A percentile compares a stretch with the other conserved stretches of the same genome.
These are phyloP conservation scores for Drosophila pegasa DNA, from an alignment of 2,888 invertebrate genomes.

Conservation along the genomic window DNA sequence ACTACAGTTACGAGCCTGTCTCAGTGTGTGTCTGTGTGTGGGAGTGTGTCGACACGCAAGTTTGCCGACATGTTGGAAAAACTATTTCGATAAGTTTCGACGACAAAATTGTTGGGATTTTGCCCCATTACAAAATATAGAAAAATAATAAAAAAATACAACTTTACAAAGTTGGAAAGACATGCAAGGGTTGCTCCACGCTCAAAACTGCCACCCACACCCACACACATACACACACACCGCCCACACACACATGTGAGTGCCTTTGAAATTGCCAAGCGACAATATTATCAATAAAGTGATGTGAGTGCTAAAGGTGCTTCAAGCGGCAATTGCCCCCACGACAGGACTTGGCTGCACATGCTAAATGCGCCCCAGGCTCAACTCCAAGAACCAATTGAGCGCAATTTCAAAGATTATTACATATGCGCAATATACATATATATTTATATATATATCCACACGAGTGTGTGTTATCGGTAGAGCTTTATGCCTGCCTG, in stretches of 20 bases:
- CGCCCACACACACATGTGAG: slow-evolving; percentile 13
- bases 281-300: slow-evolving; percentile 61
- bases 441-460: slow-evolving; percentile 22
- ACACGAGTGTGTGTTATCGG: slow-evolving; percentile 35
- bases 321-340: slow-evolving; percentile 43
- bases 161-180: slow-evolving; percentile 53
- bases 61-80: slow-evolving; percentile 65
- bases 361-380: slow-evolving; percentile 59
- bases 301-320: slow-evolving; percentile 53
- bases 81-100: slow-evolving; percentile 77
- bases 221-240: slow-evolving; percentile 13
- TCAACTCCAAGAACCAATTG: slow-evolving; percentile 74
- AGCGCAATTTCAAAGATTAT: slow-evolving; percentile 76
- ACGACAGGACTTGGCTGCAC: slow-evolving; percentile 26
- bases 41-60: slow-evolving; percentile 62
- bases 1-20: slow-evolving; percentile 38
- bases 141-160: slow-evolving; percentile 25
- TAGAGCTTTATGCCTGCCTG: slow-evolving; percentile 70
- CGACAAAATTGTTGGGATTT: slow-evolving; percentile 68
- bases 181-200: slow-evolving; percentile 43
- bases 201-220: slow-evolving; percentile 45
- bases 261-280: slow-evolving; percentile 55
- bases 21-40: slow-evolving; percentile 19
- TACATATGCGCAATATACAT: slow-evolving; percentile 61
- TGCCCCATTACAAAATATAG: slow-evolving; percentile 47